Base-by-base conservation (phyloP, 2,888 invertebrate species). In the Eupithecia insigniata region DNA sequence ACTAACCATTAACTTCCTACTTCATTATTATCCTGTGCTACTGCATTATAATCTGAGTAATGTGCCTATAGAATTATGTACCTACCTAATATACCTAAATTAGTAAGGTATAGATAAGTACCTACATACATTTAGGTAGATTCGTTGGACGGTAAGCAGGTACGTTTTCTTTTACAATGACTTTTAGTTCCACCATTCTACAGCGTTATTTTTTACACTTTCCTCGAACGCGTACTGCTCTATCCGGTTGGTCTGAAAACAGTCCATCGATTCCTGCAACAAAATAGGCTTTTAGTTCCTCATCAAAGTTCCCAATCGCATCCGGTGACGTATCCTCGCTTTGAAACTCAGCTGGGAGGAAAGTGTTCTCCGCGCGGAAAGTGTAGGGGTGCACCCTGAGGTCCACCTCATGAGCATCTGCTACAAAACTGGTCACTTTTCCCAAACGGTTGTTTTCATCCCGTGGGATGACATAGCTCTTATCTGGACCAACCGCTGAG, bases 311-410 rank as follows among this genome's bases (percentile, higher is more conserved):
- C 5, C 93, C 93, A 34, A 88, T 82, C 28, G 82, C 84, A 7
- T 79, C 72, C 5, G 82, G 80, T 4, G 82, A 78, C 7, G 75
- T 51, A 18, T 87, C 82, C 8, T 76, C 77, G 73, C 79, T 90
- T 62, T 85, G 85, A 72, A 84, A 92, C 70, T 93, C 89, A n/a
- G 73, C 78, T 28, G 93, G 92, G 30, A 93, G 81, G 75, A 87
- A 93, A 7, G 76, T 64, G 75, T 93, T 93, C 77, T 93, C 93
- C 16, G 92, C 89, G 2, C 93, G 89, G 78, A 93, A 93, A 1
- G 93, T 93, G 76, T 91, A 93, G 0, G 92, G 92, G 76, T 92
- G 92, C 0, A 94, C 92, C 78, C 89, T 88, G 36, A 94, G 80
- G 1, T 90, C 89, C 28, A 78, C 90, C 2, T 83, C 81, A 72